Percentiles rank a stretch among this genome's conserved stretches.
Conservation (phyloP, 2,888 invertebrate species). For the Cantharis rufa region DNA sequence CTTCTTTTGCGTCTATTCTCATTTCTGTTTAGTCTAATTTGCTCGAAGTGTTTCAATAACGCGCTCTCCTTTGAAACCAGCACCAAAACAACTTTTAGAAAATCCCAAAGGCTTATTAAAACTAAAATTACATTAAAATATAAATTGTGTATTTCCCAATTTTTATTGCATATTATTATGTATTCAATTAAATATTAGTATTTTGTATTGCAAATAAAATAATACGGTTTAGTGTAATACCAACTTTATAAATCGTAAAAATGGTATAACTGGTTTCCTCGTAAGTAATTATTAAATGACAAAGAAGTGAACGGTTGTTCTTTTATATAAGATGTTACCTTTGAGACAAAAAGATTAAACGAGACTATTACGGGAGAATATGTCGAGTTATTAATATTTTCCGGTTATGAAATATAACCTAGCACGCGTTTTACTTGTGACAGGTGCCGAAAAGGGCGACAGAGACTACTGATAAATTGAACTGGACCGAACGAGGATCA, state of each 20-base stretch:
- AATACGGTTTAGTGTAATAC: not conserved
- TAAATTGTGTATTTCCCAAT: not conserved
- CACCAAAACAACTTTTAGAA: conserved; percentile 3
- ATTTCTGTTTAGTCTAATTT: conserved; percentile 31
- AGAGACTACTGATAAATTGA: conserved; percentile 53
- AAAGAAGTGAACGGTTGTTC: conserved; percentile 11
- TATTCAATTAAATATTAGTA: not conserved
- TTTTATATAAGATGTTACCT: conserved; percentile 23
- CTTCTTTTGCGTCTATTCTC: conserved; percentile 30
- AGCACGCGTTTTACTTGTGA: conserved; percentile 46
- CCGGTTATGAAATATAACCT: conserved; percentile 49
- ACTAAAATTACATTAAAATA: not conserved
- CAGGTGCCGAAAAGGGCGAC: conserved; percentile 54
- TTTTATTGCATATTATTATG: not conserved
- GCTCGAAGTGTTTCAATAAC: conserved; percentile 22
- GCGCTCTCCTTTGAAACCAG: conserved; percentile 19
- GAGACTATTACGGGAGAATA: conserved; percentile 36
- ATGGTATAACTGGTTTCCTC: conserved; percentile 21
- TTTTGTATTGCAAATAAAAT: conserved; percentile 5
- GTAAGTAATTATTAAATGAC: conserved; percentile 21
- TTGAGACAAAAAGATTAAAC: conserved; percentile 35
- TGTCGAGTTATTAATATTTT: conserved; percentile 46
- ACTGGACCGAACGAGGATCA: conserved; percentile 44
- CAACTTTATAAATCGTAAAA: conserved; percentile 18
- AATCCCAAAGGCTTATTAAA: conserved; percentile 1